These are phyloP conservation scores for Calonectris borealis DNA, from an alignment of 2,113 vertebrate genomes.

Conservation along the genomic window DNA sequence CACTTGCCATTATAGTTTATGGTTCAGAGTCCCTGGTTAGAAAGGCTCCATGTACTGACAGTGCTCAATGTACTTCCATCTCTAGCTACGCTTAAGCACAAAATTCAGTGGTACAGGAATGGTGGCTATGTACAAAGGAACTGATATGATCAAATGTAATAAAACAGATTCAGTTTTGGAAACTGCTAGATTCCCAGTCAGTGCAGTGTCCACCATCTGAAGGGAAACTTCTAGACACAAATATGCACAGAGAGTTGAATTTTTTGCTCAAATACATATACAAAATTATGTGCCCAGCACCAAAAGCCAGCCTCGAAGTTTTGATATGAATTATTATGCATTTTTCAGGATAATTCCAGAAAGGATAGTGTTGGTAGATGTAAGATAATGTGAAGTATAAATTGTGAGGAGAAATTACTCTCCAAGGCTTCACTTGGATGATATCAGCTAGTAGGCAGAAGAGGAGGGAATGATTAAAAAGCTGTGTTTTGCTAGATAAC, in stretches of 20 bases:
- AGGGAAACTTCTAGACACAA: background rate
- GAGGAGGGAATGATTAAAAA: background rate
- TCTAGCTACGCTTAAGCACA: too few relatives aligned
- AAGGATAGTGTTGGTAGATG: background rate
- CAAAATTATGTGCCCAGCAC: background rate
- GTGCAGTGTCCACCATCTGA: background rate
- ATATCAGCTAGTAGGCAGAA: background rate
- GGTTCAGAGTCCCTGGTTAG: background rate
- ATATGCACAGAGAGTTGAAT: background rate
- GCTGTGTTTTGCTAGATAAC: background rate
- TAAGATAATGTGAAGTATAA: background rate
- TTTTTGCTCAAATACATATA: background rate
- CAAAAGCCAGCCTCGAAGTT: background rate
- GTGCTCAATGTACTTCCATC: background rate
- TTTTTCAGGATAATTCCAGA: background rate
- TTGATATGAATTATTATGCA: background rate
- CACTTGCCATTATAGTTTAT: background rate
- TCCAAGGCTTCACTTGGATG: background rate
- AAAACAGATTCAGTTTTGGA: background rate
- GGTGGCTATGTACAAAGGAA: background rate
- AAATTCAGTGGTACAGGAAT: background rate
- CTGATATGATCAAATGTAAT: background rate
- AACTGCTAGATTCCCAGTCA: background rate
- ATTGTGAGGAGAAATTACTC: background rate
- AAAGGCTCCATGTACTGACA: background rate